phyloP scores from a whole-genome alignment of 2,113 vertebrate species.

The Chlorodrepanis virens region DNA sequence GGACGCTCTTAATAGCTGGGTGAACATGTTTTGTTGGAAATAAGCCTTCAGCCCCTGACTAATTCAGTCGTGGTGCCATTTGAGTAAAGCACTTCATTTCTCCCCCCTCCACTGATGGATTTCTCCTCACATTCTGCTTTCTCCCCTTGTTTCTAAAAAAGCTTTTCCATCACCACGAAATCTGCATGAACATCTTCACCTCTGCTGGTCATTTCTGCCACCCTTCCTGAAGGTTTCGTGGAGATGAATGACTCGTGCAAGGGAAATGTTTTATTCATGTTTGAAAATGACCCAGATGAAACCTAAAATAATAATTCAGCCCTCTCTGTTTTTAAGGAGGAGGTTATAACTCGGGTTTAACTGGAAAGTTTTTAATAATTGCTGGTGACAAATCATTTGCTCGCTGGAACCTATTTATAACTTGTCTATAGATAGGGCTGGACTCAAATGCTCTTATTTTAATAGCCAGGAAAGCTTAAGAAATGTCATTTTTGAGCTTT shows the following conservation, averaged over 20 bases:
- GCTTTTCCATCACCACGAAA: neutral
- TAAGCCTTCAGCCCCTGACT: neutral
- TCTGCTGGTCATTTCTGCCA: slow-evolving; percentile 18
- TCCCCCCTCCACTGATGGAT: neutral
- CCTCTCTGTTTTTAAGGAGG: neutral
- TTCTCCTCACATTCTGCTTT: neutral
- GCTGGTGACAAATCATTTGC: neutral
- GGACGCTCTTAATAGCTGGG: neutral
- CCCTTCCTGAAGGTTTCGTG: neutral
- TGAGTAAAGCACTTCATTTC: neutral
- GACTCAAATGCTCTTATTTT: neutral
- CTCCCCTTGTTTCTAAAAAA: neutral
- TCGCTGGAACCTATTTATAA: neutral
- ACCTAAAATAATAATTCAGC: slow-evolving; percentile 33
- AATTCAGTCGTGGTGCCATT: neutral
- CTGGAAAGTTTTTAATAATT: neutral
- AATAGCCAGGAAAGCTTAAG: neutral
- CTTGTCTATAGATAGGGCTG: neutral
- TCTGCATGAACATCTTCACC: slow-evolving; percentile 15
- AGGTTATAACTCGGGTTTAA: neutral
- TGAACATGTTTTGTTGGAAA: neutral
- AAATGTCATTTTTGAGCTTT: neutral
- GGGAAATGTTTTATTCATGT: slow-evolving; percentile 60
- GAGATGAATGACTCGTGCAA: neutral
- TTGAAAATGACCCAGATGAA: slow-evolving; percentile 34